Conservation (phyloP, 2,888 invertebrate species). For the Bimastos eiseni region DNA sequence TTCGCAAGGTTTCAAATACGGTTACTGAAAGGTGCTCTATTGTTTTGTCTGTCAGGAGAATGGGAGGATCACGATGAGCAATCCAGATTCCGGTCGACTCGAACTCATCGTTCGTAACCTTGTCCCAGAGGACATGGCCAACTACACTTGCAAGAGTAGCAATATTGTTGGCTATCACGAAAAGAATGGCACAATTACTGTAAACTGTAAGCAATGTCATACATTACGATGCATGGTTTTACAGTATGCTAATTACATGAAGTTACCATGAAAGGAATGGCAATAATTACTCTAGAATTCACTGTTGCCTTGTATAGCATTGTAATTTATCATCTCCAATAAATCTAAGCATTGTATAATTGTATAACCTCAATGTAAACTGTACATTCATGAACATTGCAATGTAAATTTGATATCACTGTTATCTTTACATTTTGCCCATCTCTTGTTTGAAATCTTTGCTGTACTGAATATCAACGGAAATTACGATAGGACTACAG, state of each 20-base stretch:
- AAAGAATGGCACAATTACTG: slow-evolving; percentile 46
- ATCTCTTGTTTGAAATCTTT: not conserved
- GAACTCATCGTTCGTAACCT: slow-evolving; percentile 26
- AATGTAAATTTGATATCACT: not conserved
- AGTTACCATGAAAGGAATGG: not conserved
- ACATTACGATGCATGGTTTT: not conserved
- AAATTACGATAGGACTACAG: not conserved
- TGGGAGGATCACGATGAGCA: slow-evolving; percentile 35
- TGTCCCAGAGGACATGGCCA: slow-evolving; percentile 43
- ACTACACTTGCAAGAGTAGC: slow-evolving; percentile 50
- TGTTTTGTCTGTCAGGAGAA: slow-evolving; percentile 35
- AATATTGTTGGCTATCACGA: slow-evolving; percentile 47
- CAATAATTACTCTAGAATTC: not conserved
- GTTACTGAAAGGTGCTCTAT: not conserved
- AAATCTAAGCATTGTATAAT: not conserved
- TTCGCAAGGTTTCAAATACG: not conserved
- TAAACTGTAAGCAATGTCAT: slow-evolving; percentile 47
- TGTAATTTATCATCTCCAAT: not conserved
- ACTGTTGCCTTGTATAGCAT: not conserved
- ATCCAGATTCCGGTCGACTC: not conserved
- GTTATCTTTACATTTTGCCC: not conserved
- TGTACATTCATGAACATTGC: not conserved
- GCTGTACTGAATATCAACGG: not conserved
- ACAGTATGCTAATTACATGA: not conserved
- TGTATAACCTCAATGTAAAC: not conserved